Evolutionary conservation across 2,113 vertebrate genomes (phyloP).

Genomic region (Struthio camelus): DNA sequence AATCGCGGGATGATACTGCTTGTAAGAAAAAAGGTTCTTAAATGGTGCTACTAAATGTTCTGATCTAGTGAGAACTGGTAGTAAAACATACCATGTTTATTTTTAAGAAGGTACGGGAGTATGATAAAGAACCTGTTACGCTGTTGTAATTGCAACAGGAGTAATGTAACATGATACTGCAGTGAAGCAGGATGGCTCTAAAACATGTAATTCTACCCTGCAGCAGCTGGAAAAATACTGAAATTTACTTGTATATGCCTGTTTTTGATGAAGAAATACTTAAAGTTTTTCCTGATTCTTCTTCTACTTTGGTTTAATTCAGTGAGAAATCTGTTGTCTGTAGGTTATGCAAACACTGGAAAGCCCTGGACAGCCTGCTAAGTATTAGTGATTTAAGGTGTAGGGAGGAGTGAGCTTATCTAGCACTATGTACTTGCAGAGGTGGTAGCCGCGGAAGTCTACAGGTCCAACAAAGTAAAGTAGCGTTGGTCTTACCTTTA

Average conservation of each 20-base stretch:
- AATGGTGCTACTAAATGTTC: background rate
- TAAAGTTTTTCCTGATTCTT: background rate
- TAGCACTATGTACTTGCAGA: rapidly evolving
- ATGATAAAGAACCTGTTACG: background rate
- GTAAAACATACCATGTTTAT: background rate
- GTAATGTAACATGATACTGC: background rate
- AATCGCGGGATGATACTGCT: background rate
- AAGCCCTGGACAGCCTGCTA: background rate
- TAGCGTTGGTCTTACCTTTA: background rate
- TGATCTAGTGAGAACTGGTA: background rate
- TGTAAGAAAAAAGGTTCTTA: background rate
- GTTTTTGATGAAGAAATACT: background rate
- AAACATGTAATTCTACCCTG: background rate
- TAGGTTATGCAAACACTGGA: background rate
- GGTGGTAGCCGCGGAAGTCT: too few species aligned
- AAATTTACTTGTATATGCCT: background rate
- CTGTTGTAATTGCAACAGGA: background rate
- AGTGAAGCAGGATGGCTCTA: background rate
- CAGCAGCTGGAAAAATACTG: background rate
- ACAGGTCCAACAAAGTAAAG: background rate
- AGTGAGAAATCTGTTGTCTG: background rate
- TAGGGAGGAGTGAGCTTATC: background rate
- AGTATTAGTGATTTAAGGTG: background rate
- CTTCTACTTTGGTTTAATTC: background rate
- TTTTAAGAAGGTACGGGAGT: background rate